phyloP scores from a whole-genome alignment of 2,113 vertebrate species.

The Phasianus colchicus region DNA sequence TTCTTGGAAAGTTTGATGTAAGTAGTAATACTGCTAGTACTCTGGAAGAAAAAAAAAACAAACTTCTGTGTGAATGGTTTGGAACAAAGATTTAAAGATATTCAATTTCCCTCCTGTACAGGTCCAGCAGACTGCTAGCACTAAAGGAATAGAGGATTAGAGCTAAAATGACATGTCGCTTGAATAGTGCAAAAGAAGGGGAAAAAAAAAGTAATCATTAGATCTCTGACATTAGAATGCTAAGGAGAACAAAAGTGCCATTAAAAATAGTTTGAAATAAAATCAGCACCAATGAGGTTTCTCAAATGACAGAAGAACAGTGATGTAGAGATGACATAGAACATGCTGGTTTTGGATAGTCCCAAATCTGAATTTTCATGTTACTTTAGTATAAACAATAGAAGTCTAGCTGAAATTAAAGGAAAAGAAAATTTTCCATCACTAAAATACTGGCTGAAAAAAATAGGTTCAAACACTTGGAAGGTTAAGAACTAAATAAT shows the following conservation, averaged over 20 bases:
- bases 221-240: background rate
- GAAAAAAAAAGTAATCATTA: background rate
- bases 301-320: background rate
- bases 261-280: background rate
- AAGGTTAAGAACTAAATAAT: background rate
- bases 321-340: background rate
- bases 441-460: background rate
- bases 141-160: background rate
- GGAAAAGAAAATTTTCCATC: background rate
- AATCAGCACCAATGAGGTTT: rapidly evolving
- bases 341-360: background rate
- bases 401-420: background rate
- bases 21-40: background rate
- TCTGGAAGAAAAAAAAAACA: background rate
- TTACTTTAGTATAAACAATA: background rate
- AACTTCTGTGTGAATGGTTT: background rate
- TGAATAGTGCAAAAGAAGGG: background rate
- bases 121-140: background rate
- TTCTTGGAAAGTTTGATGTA: background rate
- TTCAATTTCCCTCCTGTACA: background rate
- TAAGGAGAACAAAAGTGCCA: background rate
- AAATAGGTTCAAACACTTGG: background rate
- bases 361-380: background rate
- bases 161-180: background rate
- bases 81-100: background rate